A percentile compares a stretch with the other conserved stretches of the same genome.
These are phyloP conservation scores for Rhabdophis nuchalis DNA, from an alignment of 2,797 vertebrate species.

Conservation along the genomic window DNA sequence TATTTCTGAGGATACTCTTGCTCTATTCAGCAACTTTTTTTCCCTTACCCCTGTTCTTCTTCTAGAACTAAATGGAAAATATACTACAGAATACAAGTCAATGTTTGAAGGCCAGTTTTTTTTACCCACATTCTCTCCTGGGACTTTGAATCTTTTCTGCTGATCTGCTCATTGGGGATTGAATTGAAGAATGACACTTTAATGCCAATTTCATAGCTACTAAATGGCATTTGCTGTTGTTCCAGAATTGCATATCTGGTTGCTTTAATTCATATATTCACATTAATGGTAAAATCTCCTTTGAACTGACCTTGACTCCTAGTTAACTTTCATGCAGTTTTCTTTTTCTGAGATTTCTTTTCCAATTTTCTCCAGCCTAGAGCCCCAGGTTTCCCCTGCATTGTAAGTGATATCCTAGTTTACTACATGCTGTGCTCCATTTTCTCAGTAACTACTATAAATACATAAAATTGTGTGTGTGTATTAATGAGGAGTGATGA, in stretches of 20 bases:
- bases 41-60: neutral
- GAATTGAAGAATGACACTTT: neutral
- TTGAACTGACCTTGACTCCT: neutral
- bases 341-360: neutral
- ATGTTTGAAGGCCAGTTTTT: neutral
- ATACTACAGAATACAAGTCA: neutral
- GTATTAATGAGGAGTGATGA: neutral
- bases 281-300: neutral
- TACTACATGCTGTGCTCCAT: neutral
- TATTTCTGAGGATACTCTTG: neutral
- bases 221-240: neutral
- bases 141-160: neutral
- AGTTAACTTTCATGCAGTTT: neutral
- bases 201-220: neutral
- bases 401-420: neutral
- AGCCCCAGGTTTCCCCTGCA: neutral
- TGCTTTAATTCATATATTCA: neutral
- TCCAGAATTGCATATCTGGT: neutral
- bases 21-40: neutral
- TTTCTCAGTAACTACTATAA: neutral
- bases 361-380: neutral
- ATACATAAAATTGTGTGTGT: neutral
- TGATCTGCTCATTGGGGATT: neutral
- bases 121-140: neutral
- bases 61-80: neutral